Evolutionary conservation across 2,888 invertebrate species (phyloP).

Genomic region (Cynaeus angustus): DNA sequence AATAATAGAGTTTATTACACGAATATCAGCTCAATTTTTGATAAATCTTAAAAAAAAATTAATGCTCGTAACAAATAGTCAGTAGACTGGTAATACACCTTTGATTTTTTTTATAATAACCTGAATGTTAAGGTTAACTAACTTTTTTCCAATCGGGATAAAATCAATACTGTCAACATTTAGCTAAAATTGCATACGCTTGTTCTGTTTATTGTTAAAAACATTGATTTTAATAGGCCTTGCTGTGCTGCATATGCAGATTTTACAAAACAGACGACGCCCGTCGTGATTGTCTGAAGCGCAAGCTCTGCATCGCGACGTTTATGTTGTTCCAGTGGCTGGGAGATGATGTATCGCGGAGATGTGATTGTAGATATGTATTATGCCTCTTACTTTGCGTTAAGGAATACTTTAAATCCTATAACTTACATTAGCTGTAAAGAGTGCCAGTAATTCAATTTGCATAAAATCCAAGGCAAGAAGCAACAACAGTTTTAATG

Average conservation of each 20-base stretch:
- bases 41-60: no score
- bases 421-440: background rate
- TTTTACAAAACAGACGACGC: constrained; percentile 40
- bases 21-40: no score
- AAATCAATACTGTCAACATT: background rate
- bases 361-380: constrained; percentile 8
- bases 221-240: background rate
- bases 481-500: constrained; percentile 13
- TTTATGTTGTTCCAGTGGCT: constrained; percentile 21
- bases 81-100: no score
- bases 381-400: background rate
- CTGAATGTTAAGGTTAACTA: no score
- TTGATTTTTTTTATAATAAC: no score
- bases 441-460: background rate
- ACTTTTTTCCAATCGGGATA: background rate
- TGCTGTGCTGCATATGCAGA: constrained; percentile 9
- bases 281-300: constrained; percentile 10
- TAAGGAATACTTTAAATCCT: background rate
- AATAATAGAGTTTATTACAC: no score
- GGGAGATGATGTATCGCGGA: constrained; percentile 26
- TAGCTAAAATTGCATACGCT: constrained; percentile 1
- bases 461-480: background rate
- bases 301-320: constrained; percentile 25
- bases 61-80: no score
- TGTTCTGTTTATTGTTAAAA: background rate